These are phyloP conservation scores for Sphenopsis melanotis DNA, from an alignment of 2,797 vertebrate genomes.

Conservation along the genomic window DNA sequence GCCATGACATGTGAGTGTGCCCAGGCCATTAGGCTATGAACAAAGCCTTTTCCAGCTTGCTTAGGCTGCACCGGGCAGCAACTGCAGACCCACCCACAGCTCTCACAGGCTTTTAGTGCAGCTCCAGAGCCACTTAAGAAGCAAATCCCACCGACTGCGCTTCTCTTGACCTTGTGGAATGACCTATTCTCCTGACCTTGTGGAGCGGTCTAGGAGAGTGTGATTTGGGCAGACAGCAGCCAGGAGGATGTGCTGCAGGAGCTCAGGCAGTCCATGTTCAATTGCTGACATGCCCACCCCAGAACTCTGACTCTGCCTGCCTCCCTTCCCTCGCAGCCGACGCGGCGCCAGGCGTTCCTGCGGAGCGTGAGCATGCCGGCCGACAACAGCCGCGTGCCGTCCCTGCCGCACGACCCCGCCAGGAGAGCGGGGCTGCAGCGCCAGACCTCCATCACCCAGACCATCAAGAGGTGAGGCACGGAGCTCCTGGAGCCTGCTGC, in stretches of 20 bases:
- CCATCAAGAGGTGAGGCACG: conserved; percentile 88
- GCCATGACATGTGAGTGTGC: neutral
- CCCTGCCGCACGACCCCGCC: conserved; percentile 80
- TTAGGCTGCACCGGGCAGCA: neutral
- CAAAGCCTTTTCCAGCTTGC: neutral
- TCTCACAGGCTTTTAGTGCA: neutral
- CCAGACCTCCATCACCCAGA: conserved; percentile 96
- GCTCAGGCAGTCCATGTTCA: neutral
- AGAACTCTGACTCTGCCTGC: neutral
- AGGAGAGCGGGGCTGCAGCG: conserved; percentile 85
- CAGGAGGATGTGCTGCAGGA: neutral
- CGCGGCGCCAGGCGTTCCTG: conserved; percentile 87
- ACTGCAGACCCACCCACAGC: neutral
- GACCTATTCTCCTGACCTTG: neutral
- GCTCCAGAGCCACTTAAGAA: neutral
- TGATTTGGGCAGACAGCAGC: neutral
- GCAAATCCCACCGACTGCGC: neutral
- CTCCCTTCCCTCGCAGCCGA: conserved; percentile 70
- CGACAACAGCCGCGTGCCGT: conserved; percentile 82
- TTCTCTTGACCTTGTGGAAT: neutral
- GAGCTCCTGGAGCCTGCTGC: neutral
- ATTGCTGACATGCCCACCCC: neutral
- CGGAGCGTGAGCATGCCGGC: conserved; percentile 95
- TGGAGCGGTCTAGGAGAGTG: neutral
- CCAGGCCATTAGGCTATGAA: neutral